A percentile compares a stretch with the other conserved stretches of the same genome.
Conservation (phyloP, 2,888 invertebrate genomes). For the Quadroppia sp. region DNA sequence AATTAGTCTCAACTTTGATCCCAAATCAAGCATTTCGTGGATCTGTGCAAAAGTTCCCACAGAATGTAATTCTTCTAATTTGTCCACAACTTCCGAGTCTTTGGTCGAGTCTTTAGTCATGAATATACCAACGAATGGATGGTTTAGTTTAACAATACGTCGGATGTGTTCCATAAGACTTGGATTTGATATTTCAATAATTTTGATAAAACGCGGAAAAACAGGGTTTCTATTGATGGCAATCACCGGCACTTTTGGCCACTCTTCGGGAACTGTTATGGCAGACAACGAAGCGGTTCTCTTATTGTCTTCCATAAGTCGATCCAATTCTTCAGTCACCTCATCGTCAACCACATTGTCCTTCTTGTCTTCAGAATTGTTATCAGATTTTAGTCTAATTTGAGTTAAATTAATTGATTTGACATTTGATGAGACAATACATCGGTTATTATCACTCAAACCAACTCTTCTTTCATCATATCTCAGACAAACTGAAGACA, state of each 20-base stretch:
- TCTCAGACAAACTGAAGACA: too few species aligned
- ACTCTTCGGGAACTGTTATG: constrained; percentile 75
- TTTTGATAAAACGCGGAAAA: constrained; percentile 95
- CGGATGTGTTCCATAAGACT: constrained; percentile 80
- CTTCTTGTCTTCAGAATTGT: neutral
- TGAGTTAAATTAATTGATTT: neutral
- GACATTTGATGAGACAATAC: neutral
- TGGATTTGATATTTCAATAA: constrained; percentile 65
- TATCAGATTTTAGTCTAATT: neutral
- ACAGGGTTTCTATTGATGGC: constrained; percentile 91
- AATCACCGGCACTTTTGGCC: constrained; percentile 93
- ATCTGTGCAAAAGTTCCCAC: constrained; percentile 97
- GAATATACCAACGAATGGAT: constrained; percentile 96
- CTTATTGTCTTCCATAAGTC: neutral
- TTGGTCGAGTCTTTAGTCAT: constrained; percentile 84
- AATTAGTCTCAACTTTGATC: constrained; percentile 80
- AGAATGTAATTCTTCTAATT: constrained; percentile 75
- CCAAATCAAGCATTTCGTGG: constrained; percentile 92
- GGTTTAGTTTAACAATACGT: constrained; percentile 88
- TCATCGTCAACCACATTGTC: neutral
- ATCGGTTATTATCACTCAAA: neutral
- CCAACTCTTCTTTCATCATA: too few species aligned
- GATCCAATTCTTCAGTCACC: neutral
- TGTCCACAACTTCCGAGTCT: constrained; percentile 77
- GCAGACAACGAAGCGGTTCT: constrained; percentile 32